Conservation (phyloP, 2,797 vertebrate species). For the Rachycentron canadum region DNA sequence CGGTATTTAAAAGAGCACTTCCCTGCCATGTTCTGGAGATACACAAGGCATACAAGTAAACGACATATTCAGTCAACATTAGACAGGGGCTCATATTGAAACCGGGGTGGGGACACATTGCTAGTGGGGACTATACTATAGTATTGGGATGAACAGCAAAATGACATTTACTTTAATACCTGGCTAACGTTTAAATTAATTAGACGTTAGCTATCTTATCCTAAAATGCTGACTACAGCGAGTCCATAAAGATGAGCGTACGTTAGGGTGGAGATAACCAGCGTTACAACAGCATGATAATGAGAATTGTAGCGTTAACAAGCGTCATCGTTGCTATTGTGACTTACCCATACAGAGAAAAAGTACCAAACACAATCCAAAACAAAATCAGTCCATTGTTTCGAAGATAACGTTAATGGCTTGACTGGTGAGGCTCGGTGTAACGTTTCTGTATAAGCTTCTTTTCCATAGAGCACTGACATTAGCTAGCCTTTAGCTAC, state of each 20-base stretch:
- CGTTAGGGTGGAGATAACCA: conserved; percentile 29
- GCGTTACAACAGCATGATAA: background rate
- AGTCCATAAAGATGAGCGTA: background rate
- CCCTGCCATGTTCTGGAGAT: background rate
- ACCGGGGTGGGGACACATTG: conserved; percentile 38
- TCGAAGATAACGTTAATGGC: background rate
- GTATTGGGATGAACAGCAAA: background rate
- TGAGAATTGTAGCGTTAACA: background rate
- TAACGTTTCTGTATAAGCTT: background rate
- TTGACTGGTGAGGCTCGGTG: background rate
- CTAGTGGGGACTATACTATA: background rate
- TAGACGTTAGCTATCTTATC: background rate
- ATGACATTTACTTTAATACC: too few relatives aligned
- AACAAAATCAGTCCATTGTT: background rate
- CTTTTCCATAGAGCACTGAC: background rate
- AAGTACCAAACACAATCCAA: background rate
- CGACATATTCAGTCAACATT: background rate
- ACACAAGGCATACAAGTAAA: background rate
- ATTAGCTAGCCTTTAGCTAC: conserved; percentile 21
- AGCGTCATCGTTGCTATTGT: background rate
- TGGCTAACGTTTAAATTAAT: too few relatives aligned
- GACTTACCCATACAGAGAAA: too few relatives aligned
- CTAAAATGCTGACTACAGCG: too few relatives aligned
- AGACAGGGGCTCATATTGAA: background rate
- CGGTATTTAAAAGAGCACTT: background rate